Evolutionary conservation across 1,140 invertebrate species (phyloP).

Genomic region (Brachionus sp.): DNA sequence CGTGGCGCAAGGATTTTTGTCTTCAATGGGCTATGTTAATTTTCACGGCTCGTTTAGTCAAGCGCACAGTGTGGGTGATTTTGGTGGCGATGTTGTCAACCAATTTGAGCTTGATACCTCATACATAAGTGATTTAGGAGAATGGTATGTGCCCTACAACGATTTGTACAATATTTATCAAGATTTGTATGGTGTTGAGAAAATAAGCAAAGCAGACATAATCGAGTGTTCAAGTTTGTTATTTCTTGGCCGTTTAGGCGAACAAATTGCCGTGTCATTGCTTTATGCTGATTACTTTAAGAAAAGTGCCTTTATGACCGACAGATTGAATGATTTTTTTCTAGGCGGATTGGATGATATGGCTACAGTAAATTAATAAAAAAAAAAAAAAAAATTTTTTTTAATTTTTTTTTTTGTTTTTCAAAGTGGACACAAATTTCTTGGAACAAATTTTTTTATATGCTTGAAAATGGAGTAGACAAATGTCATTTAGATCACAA

Average conservation of each 20-base stretch:
- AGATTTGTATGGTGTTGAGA: slow-evolving; percentile 50
- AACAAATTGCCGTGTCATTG: slow-evolving; percentile 48
- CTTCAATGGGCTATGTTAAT: slow-evolving; percentile 54
- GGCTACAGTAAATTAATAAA: slow-evolving; percentile 47
- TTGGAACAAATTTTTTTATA: slow-evolving; percentile 50
- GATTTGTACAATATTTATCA: slow-evolving; percentile 52
- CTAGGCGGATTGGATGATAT: slow-evolving; percentile 54
- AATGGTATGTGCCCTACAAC: slow-evolving; percentile 53
- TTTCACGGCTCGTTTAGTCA: slow-evolving; percentile 52
- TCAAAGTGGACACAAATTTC: slow-evolving; percentile 51
- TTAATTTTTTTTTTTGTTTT: not conserved
- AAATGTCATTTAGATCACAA: slow-evolving; percentile 26
- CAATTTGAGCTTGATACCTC: slow-evolving; percentile 48
- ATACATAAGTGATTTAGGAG: slow-evolving; percentile 47
- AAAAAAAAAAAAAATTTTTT: not conserved
- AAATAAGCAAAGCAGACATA: slow-evolving; percentile 49
- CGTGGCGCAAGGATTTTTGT: slow-evolving; percentile 53
- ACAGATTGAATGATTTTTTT: slow-evolving; percentile 51
- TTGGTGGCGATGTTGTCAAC: slow-evolving; percentile 52
- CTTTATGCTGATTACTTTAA: slow-evolving; percentile 49
- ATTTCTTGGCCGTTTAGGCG: slow-evolving; percentile 50
- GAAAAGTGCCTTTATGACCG: slow-evolving; percentile 51
- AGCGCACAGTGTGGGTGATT: slow-evolving; percentile 52
- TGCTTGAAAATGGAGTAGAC: slow-evolving; percentile 50
- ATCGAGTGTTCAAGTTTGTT: slow-evolving; percentile 49